These are phyloP conservation scores for Dendrolimus kikuchii DNA, from an alignment of 1,140 invertebrate genomes.

Conservation along the genomic window DNA sequence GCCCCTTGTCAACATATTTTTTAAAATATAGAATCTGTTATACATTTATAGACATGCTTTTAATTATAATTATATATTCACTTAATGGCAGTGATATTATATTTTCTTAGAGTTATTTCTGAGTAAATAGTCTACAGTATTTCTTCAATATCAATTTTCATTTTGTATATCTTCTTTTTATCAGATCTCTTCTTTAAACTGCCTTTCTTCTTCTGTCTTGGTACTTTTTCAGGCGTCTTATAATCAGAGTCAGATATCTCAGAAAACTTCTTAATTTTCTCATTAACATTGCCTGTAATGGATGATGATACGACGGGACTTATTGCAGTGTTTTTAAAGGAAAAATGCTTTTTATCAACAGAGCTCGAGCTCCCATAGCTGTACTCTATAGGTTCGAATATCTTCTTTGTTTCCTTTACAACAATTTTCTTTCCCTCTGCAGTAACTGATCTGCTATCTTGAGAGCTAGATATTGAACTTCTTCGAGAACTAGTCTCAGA, in stretches of 20 bases:
- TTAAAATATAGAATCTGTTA: too few species aligned
- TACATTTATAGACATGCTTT: too few species aligned
- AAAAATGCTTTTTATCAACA: constrained; percentile 25
- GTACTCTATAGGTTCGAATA: constrained; percentile 39
- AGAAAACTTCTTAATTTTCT: constrained; percentile 65
- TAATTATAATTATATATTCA: too few species aligned
- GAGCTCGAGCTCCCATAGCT: constrained; percentile 23
- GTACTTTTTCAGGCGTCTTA: constrained; percentile 25
- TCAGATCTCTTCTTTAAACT: constrained; percentile 45
- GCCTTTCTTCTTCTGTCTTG: constrained; percentile 36
- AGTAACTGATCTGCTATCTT: constrained; percentile 27
- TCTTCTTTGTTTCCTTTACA: constrained; percentile 43
- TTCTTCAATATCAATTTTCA: constrained; percentile 61
- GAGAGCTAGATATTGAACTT: constrained; percentile 38
- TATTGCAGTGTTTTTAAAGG: constrained; percentile 14
- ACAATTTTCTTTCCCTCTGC: constrained; percentile 13
- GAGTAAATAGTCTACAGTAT: constrained; percentile 21
- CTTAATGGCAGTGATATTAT: too few species aligned
- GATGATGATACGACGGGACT: constrained; percentile 38
- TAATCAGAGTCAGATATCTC: constrained; percentile 25
- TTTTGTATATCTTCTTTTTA: constrained; percentile 41
- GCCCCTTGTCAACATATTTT: too few species aligned
- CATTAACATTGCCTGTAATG: constrained; percentile 49
- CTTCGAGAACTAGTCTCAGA: constrained; percentile 40
- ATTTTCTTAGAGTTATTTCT: too few species aligned